phyloP scores from a whole-genome alignment of 2,797 vertebrate species.

The Silurus aristotelis region DNA sequence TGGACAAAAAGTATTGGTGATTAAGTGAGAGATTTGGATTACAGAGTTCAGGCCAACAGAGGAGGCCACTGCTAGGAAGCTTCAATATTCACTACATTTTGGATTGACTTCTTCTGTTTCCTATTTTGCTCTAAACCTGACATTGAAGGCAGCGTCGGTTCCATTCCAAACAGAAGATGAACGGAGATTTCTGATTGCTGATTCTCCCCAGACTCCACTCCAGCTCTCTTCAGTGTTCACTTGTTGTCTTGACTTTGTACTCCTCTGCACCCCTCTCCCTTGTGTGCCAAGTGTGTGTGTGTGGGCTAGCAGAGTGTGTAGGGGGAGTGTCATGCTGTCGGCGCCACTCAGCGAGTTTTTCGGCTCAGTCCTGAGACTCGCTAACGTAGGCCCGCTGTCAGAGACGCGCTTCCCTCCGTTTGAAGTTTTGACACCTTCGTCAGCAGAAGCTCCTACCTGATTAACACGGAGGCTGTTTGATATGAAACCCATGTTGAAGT shows the following conservation, averaged over 20 bases:
- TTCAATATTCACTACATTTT: not conserved
- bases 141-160: not conserved
- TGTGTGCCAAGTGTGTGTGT: constrained; percentile 13
- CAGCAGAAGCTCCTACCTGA: constrained; percentile 71
- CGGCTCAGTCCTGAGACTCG: constrained; percentile 16
- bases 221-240: not conserved
- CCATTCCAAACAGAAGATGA: not conserved
- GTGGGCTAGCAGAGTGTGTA: constrained; percentile 56
- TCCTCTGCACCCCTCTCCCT: constrained; percentile 29
- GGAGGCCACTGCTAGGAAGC: not conserved
- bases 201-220: not conserved
- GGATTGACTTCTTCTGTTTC: not conserved
- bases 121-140: not conserved
- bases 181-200: not conserved
- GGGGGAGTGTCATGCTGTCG: constrained; percentile 69
- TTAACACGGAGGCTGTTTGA: constrained; percentile 72
- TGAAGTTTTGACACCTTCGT: constrained; percentile 76
- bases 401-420: constrained; percentile 63
- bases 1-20: no score
- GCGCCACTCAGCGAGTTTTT: constrained; percentile 57
- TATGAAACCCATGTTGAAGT: constrained; percentile 63
- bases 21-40: no score
- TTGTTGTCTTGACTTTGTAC: constrained; percentile 36
- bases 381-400: constrained; percentile 22
- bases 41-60: no score